phyloP scores from a whole-genome alignment of 2,888 invertebrate species.

The Myopa tessellatipennis region DNA sequence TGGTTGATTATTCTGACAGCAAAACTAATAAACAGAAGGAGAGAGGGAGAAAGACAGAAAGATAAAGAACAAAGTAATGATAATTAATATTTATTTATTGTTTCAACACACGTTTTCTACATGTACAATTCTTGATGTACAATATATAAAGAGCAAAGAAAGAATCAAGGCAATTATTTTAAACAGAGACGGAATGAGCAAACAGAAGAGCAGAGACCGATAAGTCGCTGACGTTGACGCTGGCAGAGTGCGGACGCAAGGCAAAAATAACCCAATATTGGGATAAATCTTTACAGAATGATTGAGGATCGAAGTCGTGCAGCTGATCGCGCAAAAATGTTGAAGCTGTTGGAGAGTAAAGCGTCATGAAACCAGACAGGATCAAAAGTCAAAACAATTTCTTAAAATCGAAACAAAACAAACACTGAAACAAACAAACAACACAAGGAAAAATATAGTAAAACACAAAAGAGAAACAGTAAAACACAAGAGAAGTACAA shows the following conservation, averaged over 20 bases:
- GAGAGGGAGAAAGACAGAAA: not conserved
- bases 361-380: conserved; percentile 13
- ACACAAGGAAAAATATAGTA: not conserved
- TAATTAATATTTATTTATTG: conserved; percentile 23
- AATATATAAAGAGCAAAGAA: too few relatives aligned
- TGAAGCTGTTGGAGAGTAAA: conserved; percentile 8
- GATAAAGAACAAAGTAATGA: conserved; percentile 13
- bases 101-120: conserved; percentile 16
- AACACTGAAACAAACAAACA: not conserved
- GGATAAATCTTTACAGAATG: conserved; percentile 10
- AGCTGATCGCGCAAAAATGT: not conserved
- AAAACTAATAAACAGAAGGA: not conserved
- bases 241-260: not conserved
- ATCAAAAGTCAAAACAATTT: conserved; percentile 32
- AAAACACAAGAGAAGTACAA: not conserved
- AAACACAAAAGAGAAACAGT: not conserved
- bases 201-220: not conserved
- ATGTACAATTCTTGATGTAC: too few relatives aligned
- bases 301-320: conserved; percentile 8
- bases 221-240: not conserved
- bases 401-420: not conserved
- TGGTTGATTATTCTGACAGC: not conserved
- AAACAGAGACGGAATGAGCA: too few relatives aligned
- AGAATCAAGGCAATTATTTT: too few relatives aligned
- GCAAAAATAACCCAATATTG: not conserved